A percentile compares a stretch with the other conserved stretches of the same genome.
Conservation (phyloP, 2,888 invertebrate species). For the Heliconius ethilla region DNA sequence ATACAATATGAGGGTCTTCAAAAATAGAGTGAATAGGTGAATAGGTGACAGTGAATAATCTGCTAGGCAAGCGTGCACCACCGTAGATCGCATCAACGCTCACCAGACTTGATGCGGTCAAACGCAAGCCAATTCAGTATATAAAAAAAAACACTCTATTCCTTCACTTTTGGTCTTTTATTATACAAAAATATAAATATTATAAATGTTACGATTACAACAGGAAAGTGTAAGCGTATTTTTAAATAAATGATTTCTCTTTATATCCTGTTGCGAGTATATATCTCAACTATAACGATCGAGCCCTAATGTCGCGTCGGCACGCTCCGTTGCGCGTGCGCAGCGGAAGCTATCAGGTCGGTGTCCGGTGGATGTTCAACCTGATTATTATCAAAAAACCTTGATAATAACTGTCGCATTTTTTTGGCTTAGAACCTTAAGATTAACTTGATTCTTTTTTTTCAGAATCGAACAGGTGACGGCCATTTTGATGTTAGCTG, state of each 20-base stretch:
- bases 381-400: conserved; percentile 50
- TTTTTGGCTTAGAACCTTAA: conserved; percentile 32
- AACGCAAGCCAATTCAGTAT: too few species aligned
- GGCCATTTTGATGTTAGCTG: conserved; percentile 87
- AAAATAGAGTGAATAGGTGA: too few species aligned
- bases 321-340: conserved; percentile 68
- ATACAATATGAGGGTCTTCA: too few species aligned
- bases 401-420: conserved; percentile 38
- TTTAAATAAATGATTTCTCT: conserved; percentile 13
- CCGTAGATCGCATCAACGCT: too few species aligned
- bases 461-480: conserved; percentile 87
- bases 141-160: neutral
- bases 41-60: too few species aligned
- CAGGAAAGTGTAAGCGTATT: neutral
- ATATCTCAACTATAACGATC: conserved; percentile 38
- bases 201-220: neutral
- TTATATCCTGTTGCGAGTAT: conserved; percentile 25
- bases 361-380: conserved; percentile 56
- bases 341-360: conserved; percentile 67
- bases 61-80: too few species aligned
- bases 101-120: too few species aligned
- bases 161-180: neutral
- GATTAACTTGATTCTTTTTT: conserved; percentile 41
- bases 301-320: conserved; percentile 46
- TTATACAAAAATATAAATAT: neutral